These are phyloP conservation scores for Setipinna tenuifilis DNA, from an alignment of 2,797 vertebrate species.

Conservation along the genomic window DNA sequence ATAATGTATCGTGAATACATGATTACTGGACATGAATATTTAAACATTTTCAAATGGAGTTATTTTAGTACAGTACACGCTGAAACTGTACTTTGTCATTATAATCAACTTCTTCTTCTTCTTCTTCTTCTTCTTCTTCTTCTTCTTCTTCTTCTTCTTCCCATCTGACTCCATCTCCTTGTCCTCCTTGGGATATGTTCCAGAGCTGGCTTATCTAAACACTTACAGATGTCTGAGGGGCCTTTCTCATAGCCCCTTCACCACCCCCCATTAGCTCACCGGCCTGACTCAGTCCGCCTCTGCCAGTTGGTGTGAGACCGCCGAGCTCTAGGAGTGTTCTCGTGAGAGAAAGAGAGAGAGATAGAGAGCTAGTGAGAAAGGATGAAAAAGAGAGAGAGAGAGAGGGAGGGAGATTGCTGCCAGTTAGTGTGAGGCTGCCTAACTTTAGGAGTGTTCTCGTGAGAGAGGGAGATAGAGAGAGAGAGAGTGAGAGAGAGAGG, in stretches of 20 bases:
- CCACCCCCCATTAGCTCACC: constrained; percentile 21
- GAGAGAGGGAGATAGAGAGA: too few species aligned
- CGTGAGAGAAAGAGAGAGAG: too few species aligned
- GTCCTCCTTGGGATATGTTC: constrained; percentile 1
- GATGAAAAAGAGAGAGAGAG: too few species aligned
- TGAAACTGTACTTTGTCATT: not conserved
- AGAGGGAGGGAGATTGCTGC: too few species aligned
- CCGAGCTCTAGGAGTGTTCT: too few species aligned
- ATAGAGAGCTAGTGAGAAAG: too few species aligned
- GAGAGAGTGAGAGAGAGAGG: too few species aligned
- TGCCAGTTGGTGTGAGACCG: constrained; percentile 20
- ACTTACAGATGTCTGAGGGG: constrained; percentile 37
- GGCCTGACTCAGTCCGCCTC: constrained; percentile 28
- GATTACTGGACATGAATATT: not conserved
- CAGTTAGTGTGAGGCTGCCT: too few species aligned
- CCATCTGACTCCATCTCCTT: too few species aligned
- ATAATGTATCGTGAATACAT: not conserved
- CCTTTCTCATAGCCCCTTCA: constrained; percentile 29
- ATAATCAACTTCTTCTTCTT: not conserved
- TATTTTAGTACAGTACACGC: not conserved
- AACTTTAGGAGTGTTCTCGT: too few species aligned
- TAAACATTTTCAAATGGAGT: not conserved
- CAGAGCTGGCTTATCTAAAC: constrained; percentile 26
- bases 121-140: not conserved
- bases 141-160: not conserved